Base-by-base conservation (phyloP, 2,113 vertebrate species). In the Anolis carolinensis region DNA sequence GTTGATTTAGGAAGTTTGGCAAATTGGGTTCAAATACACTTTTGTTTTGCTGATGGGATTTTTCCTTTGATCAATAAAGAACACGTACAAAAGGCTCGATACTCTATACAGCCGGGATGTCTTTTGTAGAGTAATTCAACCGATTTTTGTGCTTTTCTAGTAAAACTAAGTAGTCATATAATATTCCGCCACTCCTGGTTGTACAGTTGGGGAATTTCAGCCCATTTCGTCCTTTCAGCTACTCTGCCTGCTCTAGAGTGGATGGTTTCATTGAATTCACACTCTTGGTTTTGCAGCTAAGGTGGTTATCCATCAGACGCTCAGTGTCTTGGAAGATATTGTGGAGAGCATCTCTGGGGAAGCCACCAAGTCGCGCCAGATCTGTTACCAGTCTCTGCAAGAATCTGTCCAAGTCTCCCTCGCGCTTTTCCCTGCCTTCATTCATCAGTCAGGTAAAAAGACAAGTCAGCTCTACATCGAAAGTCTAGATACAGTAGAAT, bases 301-400 rank as follows among this genome's bases (percentile, higher is more conserved):
- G 95, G 93, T 95, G 62, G 95, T 98, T 73, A 97, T 99, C 89
- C 98, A 98, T 87, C 98, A 98, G 96, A 98, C 98, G 0, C 96
- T 99, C n/a, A 96, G 97, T 39, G 96, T 99, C 83, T 94, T 99
- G 86, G 96, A 97, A 94, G 98, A 99, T 73, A 95, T 99, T 0
- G 99, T 99, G 86, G 97, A 98, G 93, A 99, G 97, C 89, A 96
- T 99, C 89, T 98, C 98, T 4, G 97, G 98, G 83, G 98, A 99
- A 90, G 97, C 98, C 90, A 99, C 98, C 90, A 99, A 99, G 94
- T 98, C 99, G 16, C 97, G 98, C 6, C 99, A 99, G 97, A 98
- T 99, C 94, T 99, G 98, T 93, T 99, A 99, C 91, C 98, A 99
- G 96, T 99, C 98, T 1, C 96, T 99, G 87, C 98, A 99, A 95